phyloP scores from a whole-genome alignment of 1,140 invertebrate genomes.

The Cherax quadricarinatus region DNA sequence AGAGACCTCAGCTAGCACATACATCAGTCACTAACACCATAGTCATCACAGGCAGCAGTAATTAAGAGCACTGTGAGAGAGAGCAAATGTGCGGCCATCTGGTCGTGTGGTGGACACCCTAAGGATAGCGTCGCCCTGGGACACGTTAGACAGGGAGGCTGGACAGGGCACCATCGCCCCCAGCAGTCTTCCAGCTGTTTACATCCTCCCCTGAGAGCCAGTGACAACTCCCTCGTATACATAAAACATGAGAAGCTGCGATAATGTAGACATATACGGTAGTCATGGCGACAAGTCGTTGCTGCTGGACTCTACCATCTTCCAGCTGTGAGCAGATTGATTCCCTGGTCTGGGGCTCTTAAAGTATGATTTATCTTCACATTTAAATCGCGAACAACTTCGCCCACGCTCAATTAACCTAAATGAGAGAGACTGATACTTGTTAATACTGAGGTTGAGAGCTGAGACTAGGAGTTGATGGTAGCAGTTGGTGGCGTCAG shows the following conservation, averaged over 20 bases:
- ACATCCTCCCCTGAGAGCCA: neutral
- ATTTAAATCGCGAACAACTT: neutral
- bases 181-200: neutral
- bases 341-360: neutral
- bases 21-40: neutral
- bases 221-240: neutral
- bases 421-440: neutral
- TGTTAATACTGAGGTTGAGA: neutral
- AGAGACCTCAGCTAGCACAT: neutral
- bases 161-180: neutral
- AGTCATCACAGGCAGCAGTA: too few species aligned
- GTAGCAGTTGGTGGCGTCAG: neutral
- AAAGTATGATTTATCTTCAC: neutral
- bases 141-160: too few species aligned
- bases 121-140: neutral
- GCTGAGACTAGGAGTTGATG: neutral
- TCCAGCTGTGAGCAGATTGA: neutral
- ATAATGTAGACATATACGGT: neutral
- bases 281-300: neutral
- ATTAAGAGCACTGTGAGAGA: too few species aligned
- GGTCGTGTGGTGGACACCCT: too few species aligned
- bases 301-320: neutral
- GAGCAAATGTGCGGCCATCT: too few species aligned
- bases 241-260: conserved; percentile 5
- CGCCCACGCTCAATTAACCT: too few species aligned